Percentiles rank a stretch among this genome's conserved stretches.
These are phyloP conservation scores for Spilosoma lubricipeda DNA, from an alignment of 2,888 invertebrate genomes.

Conservation along the genomic window DNA sequence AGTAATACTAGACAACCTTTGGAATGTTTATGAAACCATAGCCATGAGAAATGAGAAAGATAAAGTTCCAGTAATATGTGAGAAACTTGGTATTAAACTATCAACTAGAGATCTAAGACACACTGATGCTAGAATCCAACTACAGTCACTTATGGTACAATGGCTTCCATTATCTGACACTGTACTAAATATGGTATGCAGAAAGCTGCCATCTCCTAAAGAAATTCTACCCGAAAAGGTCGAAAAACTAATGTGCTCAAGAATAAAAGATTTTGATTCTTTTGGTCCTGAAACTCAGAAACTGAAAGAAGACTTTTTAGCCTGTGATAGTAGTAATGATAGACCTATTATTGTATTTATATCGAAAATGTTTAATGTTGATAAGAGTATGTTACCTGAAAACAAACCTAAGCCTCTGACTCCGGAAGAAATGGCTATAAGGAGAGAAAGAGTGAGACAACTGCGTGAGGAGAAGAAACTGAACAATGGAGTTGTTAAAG, in stretches of 20 bases:
- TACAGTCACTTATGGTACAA: slow-evolving; percentile 93
- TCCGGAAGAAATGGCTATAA: slow-evolving; percentile 89
- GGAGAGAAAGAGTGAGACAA: slow-evolving; percentile 89
- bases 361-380: slow-evolving; percentile 96
- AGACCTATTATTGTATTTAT: slow-evolving; percentile 91
- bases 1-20: slow-evolving; percentile 95
- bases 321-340: slow-evolving; percentile 88
- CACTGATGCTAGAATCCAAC: slow-evolving; percentile 91
- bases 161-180: slow-evolving; percentile 96
- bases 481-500: slow-evolving; percentile 54
- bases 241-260: slow-evolving; percentile 93
- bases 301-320: slow-evolving; percentile 89
- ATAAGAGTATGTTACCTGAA: slow-evolving; percentile 91
- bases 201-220: slow-evolving; percentile 93
- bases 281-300: slow-evolving; percentile 89
- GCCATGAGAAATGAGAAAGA: slow-evolving; percentile 91
- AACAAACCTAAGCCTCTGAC: slow-evolving; percentile 92
- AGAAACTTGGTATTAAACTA: slow-evolving; percentile 92
- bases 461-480: slow-evolving; percentile 87
- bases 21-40: slow-evolving; percentile 95
- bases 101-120: slow-evolving; percentile 92
- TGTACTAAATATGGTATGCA: slow-evolving; percentile 93
- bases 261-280: slow-evolving; percentile 88
- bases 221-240: slow-evolving; percentile 91
- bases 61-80: slow-evolving; percentile 89